Base-by-base conservation (phyloP, 2,888 invertebrate species). In the Drosophila meridiana region DNA sequence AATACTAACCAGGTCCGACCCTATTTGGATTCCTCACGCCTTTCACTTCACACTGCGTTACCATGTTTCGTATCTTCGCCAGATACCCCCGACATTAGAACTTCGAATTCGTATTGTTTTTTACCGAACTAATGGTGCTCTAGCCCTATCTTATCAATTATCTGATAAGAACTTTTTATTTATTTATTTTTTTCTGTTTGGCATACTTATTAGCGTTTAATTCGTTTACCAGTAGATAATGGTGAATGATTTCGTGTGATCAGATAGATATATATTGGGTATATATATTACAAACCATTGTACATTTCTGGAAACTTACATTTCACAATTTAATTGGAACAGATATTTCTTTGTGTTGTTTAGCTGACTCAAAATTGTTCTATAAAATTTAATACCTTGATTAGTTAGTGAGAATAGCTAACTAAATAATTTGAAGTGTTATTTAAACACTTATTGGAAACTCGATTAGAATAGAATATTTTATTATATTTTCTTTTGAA, bases 1-100 rank as follows among this genome's bases (percentile, higher is more conserved):
- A 42, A 40, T 58, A 26, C 11, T 42, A 28, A 30, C 30, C 56
- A 9, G 14, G 32, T 30, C 40, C 26, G 14, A 3, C 13, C 45
- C 52, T 11, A 40, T n/a, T 30, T 30, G 48, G 50, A 58, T 61
- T 59, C 65, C 43, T 50, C 32, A 50, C 58, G 56, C 65, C 34
- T 28, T 11, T 63, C 43, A 14, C 30, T 14, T 38, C 13, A 14
- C 40, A 6, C 8, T 1, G 26, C 38, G 55, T 80, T 75, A 67
- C 71, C 76, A 78, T 55, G 65, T 65, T 78, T 78, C 80, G 62
- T 78, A 80, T 80, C 76, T 56, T n/a, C 6, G 36, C 30, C 34
- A 42, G 28, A 56, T 64, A 67, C 34, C 38, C 30, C 30, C 36
- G 14, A 38, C 14, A 38, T 26, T 4, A 20, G 50, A 40, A 48